phyloP scores from a whole-genome alignment of 1,140 invertebrate genomes.

The Dendroctonus valens region DNA sequence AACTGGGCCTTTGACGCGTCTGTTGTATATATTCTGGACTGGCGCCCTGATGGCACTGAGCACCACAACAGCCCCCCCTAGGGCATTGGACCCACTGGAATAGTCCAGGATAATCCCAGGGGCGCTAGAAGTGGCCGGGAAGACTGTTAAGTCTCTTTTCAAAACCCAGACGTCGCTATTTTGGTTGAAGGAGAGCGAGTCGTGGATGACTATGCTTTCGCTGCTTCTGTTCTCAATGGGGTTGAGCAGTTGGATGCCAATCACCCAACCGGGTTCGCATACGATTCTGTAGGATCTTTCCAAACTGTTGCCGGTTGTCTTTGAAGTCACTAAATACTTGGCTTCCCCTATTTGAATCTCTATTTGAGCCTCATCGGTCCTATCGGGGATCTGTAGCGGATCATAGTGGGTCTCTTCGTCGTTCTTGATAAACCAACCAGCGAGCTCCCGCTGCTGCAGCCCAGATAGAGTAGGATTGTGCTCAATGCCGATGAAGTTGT shows the following conservation, averaged over 20 bases:
- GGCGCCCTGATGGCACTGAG: conserved; percentile 73
- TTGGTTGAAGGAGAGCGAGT: conserved; percentile 63
- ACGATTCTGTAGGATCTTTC: conserved; percentile 34
- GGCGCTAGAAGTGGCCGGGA: conserved; percentile 82
- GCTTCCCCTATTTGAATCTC: conserved; percentile 68
- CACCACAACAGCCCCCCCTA: conserved; percentile 80
- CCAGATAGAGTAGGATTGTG: conserved; percentile 88
- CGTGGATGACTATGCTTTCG: conserved; percentile 76
- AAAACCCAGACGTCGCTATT: conserved; percentile 71
- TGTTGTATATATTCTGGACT: conserved; percentile 65
- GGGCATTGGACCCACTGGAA: conserved; percentile 70
- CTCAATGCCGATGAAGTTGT: conserved; percentile 85
- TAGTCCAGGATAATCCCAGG: conserved; percentile 82
- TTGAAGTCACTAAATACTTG: conserved; percentile 73
- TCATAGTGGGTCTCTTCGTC: conserved; percentile 67
- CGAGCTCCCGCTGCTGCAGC: conserved; percentile 83
- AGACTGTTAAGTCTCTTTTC: conserved; percentile 77
- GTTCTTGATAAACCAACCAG: conserved; percentile 84
- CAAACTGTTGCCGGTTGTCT: conserved; percentile 58
- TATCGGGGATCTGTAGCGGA: conserved; percentile 65
- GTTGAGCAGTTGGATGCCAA: conserved; percentile 82
- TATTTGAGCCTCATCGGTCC: conserved; percentile 60
- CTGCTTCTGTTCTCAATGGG: conserved; percentile 84
- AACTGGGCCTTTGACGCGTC: conserved; percentile 71
- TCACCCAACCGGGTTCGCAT: conserved; percentile 66